phyloP scores from a whole-genome alignment of 2,888 invertebrate species.

The Himalopsyche japonica region DNA sequence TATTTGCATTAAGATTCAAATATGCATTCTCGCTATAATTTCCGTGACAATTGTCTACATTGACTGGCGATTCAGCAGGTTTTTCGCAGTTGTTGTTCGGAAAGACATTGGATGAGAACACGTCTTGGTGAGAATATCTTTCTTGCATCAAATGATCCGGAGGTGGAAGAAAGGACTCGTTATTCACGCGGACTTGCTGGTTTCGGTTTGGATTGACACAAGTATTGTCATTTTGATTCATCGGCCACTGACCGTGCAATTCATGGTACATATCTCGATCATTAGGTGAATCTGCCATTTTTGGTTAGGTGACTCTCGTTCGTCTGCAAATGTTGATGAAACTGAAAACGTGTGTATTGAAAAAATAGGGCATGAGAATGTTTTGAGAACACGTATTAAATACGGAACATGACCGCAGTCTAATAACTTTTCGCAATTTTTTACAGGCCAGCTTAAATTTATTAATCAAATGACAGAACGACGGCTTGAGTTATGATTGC shows the following conservation, averaged over 20 bases:
- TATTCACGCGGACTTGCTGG: not conserved
- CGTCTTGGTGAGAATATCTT: slow-evolving; percentile 14
- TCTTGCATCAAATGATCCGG: slow-evolving; percentile 21
- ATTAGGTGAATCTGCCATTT: slow-evolving; percentile 61
- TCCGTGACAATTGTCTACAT: not conserved
- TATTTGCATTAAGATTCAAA: slow-evolving; percentile 17
- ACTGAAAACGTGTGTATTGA: not conserved
- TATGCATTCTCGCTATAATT: slow-evolving; percentile 6
- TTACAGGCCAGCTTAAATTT: not conserved
- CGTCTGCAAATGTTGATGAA: not conserved
- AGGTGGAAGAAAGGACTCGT: slow-evolving; percentile 14
- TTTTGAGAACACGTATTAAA: not conserved
- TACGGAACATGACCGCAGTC: not conserved
- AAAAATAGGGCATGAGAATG: not conserved
- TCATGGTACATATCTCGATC: slow-evolving; percentile 58
- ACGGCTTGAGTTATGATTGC: not conserved
- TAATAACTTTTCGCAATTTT: not conserved
- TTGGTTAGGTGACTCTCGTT: slow-evolving; percentile 49
- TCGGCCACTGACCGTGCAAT: slow-evolving; percentile 52
- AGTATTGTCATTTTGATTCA: slow-evolving; percentile 14
- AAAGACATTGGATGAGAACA: slow-evolving; percentile 16
- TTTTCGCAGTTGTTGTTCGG: slow-evolving; percentile 9
- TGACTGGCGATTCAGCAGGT: not conserved
- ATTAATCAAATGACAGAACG: not conserved
- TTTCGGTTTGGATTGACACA: slow-evolving; percentile 14